These are phyloP conservation scores for Notolabrus celidotus DNA, from an alignment of 2,797 vertebrate genomes.

Conservation along the genomic window DNA sequence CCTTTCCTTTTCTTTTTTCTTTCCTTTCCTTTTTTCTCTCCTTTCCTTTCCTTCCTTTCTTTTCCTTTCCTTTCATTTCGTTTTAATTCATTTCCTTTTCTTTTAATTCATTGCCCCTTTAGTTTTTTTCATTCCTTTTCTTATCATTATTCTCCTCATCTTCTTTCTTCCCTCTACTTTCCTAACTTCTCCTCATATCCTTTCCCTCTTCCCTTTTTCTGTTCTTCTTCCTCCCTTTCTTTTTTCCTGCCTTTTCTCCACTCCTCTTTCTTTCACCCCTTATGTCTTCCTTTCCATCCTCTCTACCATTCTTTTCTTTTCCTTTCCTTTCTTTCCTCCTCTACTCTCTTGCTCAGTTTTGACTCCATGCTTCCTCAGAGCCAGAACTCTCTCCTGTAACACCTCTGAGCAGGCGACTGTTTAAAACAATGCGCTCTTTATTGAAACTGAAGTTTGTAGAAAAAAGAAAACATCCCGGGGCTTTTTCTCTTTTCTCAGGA, in stretches of 20 bases:
- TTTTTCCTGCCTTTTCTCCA: background rate
- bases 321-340: background rate
- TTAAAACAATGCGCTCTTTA: constrained; percentile 73
- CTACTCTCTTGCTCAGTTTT: background rate
- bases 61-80: background rate
- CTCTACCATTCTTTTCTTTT: background rate
- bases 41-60: background rate
- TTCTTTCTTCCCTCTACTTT: background rate
- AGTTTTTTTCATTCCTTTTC: too few relatives aligned
- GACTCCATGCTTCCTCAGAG: constrained; percentile 5
- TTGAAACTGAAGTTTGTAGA: constrained; percentile 53
- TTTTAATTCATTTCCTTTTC: background rate
- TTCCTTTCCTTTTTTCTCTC: background rate
- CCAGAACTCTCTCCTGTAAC: constrained; percentile 59
- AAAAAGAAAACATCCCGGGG: constrained; percentile 59
- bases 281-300: too few relatives aligned
- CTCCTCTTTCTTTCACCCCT: too few relatives aligned
- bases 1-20: background rate
- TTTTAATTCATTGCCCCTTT: too few relatives aligned
- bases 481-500: constrained; percentile 41
- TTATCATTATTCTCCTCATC: too few relatives aligned
- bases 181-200: background rate
- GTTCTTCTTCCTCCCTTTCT: background rate
- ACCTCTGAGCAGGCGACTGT: constrained; percentile 62
- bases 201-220: too few relatives aligned